phyloP scores from a whole-genome alignment of 2,113 vertebrate genomes.

The Myotis davidii region DNA sequence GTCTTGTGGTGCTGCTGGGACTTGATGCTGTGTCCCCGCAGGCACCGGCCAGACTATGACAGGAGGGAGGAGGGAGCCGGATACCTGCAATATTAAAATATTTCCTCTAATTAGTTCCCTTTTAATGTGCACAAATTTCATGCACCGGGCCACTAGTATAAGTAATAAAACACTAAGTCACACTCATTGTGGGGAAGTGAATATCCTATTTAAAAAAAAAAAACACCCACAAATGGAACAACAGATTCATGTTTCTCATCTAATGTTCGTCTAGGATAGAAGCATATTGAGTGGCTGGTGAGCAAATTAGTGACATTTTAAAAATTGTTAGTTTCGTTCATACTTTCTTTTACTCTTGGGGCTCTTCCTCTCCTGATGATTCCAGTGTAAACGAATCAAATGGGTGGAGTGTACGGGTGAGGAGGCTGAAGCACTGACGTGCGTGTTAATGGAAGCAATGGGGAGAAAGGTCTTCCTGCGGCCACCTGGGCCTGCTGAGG shows the following conservation, averaged over 20 bases:
- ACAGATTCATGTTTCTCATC: not conserved
- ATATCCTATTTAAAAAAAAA: not conserved
- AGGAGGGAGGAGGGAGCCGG: too few species aligned
- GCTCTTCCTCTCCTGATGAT: not conserved
- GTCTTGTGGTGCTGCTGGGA: too few species aligned
- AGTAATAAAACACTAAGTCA: not conserved
- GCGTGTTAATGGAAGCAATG: not conserved
- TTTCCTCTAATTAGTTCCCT: too few species aligned
- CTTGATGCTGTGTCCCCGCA: too few species aligned
- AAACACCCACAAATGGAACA: constrained; percentile 21
- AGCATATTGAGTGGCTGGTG: not conserved
- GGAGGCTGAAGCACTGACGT: constrained; percentile 4
- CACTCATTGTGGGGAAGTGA: not conserved
- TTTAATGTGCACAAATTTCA: too few species aligned
- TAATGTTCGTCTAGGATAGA: not conserved
- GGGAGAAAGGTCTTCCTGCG: constrained; percentile 10
- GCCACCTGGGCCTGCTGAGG: not conserved
- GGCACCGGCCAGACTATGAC: too few species aligned
- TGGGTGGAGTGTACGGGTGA: not conserved
- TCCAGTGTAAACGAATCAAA: not conserved
- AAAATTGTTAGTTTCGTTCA: not conserved
- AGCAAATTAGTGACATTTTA: not conserved
- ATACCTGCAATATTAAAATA: too few species aligned
- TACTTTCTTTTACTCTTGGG: not conserved
- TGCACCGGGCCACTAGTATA: not conserved